Evolutionary conservation across 2,797 vertebrate species (phyloP).

Genomic region (Meriones psammophilus): DNA sequence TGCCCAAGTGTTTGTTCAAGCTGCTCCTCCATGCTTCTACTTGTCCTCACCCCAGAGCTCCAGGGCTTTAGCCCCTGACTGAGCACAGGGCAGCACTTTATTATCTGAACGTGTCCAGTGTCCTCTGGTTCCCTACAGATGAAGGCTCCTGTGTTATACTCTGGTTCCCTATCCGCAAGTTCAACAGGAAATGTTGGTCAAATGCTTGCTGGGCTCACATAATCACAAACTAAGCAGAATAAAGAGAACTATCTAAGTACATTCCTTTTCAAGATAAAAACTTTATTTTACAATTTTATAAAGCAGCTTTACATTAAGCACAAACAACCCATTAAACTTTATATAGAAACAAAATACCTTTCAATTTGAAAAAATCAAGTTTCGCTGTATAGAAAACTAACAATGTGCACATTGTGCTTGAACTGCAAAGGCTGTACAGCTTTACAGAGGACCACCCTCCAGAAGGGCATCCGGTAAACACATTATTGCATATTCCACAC

Average conservation of each 20-base stretch:
- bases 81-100: background rate
- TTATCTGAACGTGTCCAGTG: background rate
- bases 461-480: constrained; percentile 93
- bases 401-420: constrained; percentile 99
- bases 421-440: constrained; percentile 96
- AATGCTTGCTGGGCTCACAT: constrained; percentile 29
- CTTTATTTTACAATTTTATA: constrained; percentile 97
- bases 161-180: background rate
- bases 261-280: constrained; percentile 83
- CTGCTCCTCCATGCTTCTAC: background rate
- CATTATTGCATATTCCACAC: constrained; percentile 99
- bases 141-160: background rate
- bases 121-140: rapidly evolving
- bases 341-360: constrained; percentile 94
- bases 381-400: constrained; percentile 94
- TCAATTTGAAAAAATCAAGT: constrained; percentile 90
- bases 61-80: background rate
- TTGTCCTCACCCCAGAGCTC: background rate
- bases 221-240: background rate
- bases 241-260: constrained; percentile 23
- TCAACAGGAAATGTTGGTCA: background rate
- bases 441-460: constrained; percentile 90
- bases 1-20: background rate
- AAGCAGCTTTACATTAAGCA: constrained; percentile 95
- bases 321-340: constrained; percentile 93